Conservation (phyloP, 1,140 invertebrate species). For the Neodiprion virginianus region DNA sequence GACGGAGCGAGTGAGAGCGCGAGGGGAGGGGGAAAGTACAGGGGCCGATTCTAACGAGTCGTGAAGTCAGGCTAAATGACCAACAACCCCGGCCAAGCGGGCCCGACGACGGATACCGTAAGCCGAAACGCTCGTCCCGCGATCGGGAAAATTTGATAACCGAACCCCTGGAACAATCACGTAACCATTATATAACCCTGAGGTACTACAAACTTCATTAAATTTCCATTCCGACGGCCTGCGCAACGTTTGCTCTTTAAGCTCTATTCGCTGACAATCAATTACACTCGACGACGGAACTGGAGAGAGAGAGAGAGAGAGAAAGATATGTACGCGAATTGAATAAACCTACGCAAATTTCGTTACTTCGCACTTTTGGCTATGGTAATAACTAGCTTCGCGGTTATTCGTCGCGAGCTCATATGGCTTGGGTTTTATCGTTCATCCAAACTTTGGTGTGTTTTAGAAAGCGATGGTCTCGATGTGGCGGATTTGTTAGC, state of each 20-base stretch:
- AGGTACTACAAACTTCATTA: constrained; percentile 6
- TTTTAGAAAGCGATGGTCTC: too few species aligned
- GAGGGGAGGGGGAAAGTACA: not conserved
- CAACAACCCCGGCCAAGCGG: constrained; percentile 35
- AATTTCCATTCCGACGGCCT: not conserved
- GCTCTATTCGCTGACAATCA: too few species aligned
- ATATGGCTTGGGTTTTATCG: too few species aligned
- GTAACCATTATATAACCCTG: constrained; percentile 31
- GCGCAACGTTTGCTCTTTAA: not conserved
- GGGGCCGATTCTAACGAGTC: constrained; percentile 61
- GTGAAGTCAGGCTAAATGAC: constrained; percentile 64
- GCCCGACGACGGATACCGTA: constrained; percentile 38
- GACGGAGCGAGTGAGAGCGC: constrained; percentile 44
- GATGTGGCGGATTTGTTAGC: too few species aligned
- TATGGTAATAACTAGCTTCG: too few species aligned
- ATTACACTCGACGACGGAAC: too few species aligned
- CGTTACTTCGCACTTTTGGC: too few species aligned
- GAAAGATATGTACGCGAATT: too few species aligned
- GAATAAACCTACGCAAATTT: too few species aligned
- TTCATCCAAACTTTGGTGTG: too few species aligned
- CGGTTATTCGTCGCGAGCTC: too few species aligned
- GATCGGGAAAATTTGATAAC: constrained; percentile 50
- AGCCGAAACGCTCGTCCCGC: constrained; percentile 39
- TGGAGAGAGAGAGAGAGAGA: too few species aligned
- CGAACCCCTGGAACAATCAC: constrained; percentile 45